A percentile compares a stretch with the other conserved stretches of the same genome.
Evolutionary conservation across 1,140 invertebrate species (phyloP).

Genomic region (Cyclina sinensis): DNA sequence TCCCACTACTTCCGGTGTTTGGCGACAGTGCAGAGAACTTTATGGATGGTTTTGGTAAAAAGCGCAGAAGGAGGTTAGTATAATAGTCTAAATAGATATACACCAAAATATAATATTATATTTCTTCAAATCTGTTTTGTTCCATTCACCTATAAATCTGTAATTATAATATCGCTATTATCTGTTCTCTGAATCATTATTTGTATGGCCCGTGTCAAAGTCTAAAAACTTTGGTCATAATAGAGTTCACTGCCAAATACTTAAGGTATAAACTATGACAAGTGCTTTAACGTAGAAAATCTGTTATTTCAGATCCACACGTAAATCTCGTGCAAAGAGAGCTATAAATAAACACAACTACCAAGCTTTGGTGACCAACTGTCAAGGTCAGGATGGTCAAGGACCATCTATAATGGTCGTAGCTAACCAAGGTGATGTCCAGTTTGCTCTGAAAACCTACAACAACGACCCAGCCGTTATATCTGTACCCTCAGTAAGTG

Average conservation of each 20-base stretch:
- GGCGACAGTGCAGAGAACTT: conserved; percentile 6
- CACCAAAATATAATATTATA: too few species aligned
- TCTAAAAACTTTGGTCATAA: too few species aligned
- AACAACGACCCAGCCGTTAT: conserved; percentile 51
- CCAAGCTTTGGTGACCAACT: conserved; percentile 70
- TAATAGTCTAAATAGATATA: too few species aligned
- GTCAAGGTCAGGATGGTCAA: conserved; percentile 52
- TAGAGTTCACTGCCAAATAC: too few species aligned
- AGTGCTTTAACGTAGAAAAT: too few species aligned
- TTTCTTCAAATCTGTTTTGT: too few species aligned
- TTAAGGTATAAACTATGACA: too few species aligned
- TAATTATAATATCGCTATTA: neutral
- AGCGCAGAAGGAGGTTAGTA: conserved; percentile 26
- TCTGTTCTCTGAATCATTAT: too few species aligned
- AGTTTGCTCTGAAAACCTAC: conserved; percentile 68
- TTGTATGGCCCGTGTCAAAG: too few species aligned
- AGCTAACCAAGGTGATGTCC: conserved; percentile 41
- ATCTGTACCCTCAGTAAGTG: conserved; percentile 65
- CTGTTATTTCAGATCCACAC: conserved; percentile 43
- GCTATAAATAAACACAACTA: conserved; percentile 28
- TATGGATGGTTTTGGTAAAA: conserved; percentile 9
- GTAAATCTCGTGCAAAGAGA: conserved; percentile 19
- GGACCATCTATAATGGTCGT: conserved; percentile 71
- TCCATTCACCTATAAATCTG: too few species aligned
- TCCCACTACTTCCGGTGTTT: conserved; percentile 37